phyloP scores from a whole-genome alignment of 2,113 vertebrate genomes.

The Silurus meridionalis region DNA sequence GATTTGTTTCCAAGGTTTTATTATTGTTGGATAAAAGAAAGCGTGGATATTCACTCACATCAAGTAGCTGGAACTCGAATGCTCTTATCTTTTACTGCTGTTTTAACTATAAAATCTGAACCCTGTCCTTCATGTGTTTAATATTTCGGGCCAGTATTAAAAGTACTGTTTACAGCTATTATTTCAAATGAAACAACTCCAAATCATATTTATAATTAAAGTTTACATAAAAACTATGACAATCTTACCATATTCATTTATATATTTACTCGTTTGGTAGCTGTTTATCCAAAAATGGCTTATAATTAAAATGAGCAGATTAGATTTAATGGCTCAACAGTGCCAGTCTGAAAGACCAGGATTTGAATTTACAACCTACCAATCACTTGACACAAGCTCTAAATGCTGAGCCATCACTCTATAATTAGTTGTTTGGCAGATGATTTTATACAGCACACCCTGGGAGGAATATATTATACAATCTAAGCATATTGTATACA shows the following conservation, averaged over 20 bases:
- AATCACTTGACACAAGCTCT: neutral
- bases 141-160: neutral
- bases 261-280: neutral
- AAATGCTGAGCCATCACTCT: neutral
- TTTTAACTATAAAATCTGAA: neutral
- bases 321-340: neutral
- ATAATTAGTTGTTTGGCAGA: neutral
- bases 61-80: neutral
- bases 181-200: neutral
- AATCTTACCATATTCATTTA: neutral
- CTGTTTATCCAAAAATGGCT: neutral
- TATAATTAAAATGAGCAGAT: neutral
- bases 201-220: neutral
- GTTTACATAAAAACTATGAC: neutral
- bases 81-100: neutral
- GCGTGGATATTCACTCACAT: neutral
- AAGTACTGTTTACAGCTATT: neutral
- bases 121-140: slow-evolving; percentile 6
- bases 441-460: neutral
- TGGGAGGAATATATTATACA: neutral
- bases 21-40: neutral
- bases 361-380: neutral
- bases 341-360: neutral
- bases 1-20: slow-evolving; percentile 15
- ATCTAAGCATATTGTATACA: neutral